Conservation (phyloP, 2,113 vertebrate genomes). For the Pristiophorus japonicus region DNA sequence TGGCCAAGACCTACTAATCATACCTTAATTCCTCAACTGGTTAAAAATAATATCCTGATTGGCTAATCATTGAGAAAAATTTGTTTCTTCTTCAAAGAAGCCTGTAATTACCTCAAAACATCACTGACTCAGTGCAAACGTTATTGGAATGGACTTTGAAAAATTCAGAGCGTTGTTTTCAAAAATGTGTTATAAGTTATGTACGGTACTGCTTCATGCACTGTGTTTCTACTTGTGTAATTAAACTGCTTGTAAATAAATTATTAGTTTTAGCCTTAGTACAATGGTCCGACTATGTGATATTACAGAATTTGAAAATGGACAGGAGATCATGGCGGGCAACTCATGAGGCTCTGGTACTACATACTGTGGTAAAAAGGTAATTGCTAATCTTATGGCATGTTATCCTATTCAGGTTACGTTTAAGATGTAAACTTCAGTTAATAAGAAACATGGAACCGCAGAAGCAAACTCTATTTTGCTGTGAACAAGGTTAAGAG, state of each 20-base stretch:
- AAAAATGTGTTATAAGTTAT: neutral
- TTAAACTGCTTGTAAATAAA: neutral
- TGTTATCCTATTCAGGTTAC: neutral
- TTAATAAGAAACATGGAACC: neutral
- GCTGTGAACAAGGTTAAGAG: neutral
- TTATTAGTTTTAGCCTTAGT: neutral
- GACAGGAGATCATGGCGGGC: neutral
- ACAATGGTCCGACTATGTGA: neutral
- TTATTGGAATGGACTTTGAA: neutral
- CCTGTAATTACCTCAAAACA: neutral
- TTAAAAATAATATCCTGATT: neutral
- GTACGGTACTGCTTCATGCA: neutral
- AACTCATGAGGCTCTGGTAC: neutral
- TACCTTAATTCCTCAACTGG: neutral
- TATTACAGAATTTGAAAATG: neutral
- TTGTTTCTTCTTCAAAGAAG: too few species aligned
- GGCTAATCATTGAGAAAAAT: neutral
- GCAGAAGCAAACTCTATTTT: neutral
- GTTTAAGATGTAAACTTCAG: neutral
- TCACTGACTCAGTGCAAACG: neutral
- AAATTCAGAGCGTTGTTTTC: neutral
- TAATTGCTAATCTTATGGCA: neutral
- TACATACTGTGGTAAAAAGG: too few species aligned
- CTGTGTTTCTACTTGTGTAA: neutral
- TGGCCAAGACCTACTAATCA: neutral